Percentiles rank a stretch among this genome's conserved stretches.
Evolutionary conservation across 1,140 invertebrate genomes (phyloP).

Genomic region (Dinothrombium tinctorium): DNA sequence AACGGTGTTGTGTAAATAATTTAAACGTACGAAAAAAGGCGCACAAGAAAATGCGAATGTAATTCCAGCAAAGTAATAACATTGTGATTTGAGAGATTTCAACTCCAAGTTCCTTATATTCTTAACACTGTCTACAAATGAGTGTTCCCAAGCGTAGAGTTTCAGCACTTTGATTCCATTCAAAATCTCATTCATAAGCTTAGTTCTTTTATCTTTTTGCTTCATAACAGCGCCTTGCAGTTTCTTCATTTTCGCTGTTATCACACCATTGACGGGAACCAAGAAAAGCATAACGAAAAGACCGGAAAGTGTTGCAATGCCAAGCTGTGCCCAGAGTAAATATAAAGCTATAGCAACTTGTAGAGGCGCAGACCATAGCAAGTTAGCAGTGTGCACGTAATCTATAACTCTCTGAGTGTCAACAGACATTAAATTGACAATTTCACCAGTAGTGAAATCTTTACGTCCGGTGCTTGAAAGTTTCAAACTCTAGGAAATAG

Average conservation of each 20-base stretch:
- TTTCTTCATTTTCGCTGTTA: slow-evolving; percentile 45
- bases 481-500: slow-evolving; percentile 1
- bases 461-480: slow-evolving; percentile 13
- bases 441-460: slow-evolving; percentile 15
- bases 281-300: slow-evolving; percentile 33
- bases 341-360: slow-evolving; percentile 19
- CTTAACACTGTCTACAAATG: slow-evolving; percentile 10
- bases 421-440: slow-evolving; percentile 15
- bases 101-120: slow-evolving; percentile 10
- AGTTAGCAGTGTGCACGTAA: slow-evolving; percentile 11
- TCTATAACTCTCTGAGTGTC: slow-evolving; percentile 11
- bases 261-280: slow-evolving; percentile 65
- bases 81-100: slow-evolving; percentile 1
- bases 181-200: slow-evolving; percentile 24
- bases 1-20: not conserved
- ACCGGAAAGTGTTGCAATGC: slow-evolving; percentile 19
- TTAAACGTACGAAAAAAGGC: slow-evolving; percentile 15
- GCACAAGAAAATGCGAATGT: slow-evolving; percentile 12
- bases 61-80: slow-evolving; percentile 7
- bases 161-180: slow-evolving; percentile 48
- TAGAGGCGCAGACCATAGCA: slow-evolving; percentile 16
- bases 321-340: slow-evolving; percentile 21
- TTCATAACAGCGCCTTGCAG: slow-evolving; percentile 27
- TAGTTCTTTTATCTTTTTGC: slow-evolving; percentile 22
- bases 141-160: slow-evolving; percentile 47